Percentiles rank a stretch among this genome's conserved stretches.
Conservation (phyloP, 1,140 invertebrate species). For the Drosophila ambigua region DNA sequence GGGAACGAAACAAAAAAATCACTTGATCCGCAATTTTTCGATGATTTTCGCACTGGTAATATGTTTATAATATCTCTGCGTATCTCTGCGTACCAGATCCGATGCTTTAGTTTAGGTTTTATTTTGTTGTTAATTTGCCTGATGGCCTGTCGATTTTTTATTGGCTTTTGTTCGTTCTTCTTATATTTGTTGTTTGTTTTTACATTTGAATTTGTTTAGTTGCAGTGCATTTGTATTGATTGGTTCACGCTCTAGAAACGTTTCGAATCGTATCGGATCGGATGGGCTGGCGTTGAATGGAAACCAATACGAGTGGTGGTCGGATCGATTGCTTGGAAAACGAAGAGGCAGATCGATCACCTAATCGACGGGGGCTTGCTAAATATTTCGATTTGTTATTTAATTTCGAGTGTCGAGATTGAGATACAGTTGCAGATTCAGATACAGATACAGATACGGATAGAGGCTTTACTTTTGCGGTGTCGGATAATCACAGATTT, state of each 20-base stretch:
- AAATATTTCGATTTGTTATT: slow-evolving; percentile 11
- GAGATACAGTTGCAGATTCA: too few species aligned
- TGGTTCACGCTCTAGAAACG: slow-evolving; percentile 54
- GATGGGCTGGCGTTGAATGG: too few species aligned
- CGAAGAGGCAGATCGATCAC: slow-evolving; percentile 6
- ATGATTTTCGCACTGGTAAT: neutral
- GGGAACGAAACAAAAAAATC: too few species aligned
- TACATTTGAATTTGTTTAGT: slow-evolving; percentile 12
- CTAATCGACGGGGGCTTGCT: neutral
- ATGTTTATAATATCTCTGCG: slow-evolving; percentile 16
- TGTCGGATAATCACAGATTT: slow-evolving; percentile 71
- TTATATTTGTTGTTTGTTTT: slow-evolving; percentile 17
- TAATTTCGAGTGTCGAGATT: neutral
- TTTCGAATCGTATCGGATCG: slow-evolving; percentile 34
- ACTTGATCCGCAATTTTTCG: too few species aligned
- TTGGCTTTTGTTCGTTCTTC: slow-evolving; percentile 3
- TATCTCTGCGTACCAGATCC: slow-evolving; percentile 26
- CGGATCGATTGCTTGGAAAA: slow-evolving; percentile 10
- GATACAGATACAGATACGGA: too few species aligned
- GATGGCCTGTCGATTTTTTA: slow-evolving; percentile 1
- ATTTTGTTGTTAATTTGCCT: slow-evolving; percentile 20
- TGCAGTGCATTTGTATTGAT: slow-evolving; percentile 38
- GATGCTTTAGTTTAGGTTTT: slow-evolving; percentile 27
- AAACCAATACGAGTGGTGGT: neutral
- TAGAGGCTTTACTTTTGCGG: slow-evolving; percentile 7